Evolutionary conservation across 2,797 vertebrate genomes (phyloP).

Genomic region (Martes flavigula): DNA sequence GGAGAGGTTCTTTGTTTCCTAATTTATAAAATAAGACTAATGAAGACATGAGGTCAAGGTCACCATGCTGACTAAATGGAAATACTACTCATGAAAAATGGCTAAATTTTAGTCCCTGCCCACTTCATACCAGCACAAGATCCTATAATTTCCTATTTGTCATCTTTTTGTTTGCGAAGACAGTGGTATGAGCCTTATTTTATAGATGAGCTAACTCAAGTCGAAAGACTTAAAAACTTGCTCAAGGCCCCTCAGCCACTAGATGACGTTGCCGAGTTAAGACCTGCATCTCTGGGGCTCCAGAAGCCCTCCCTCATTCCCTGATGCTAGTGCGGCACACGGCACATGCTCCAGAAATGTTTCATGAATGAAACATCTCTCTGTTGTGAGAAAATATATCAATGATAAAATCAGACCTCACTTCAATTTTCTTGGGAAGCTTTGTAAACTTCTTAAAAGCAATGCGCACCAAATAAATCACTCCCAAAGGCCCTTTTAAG

Average conservation of each 20-base stretch:
- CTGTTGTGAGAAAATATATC: not conserved
- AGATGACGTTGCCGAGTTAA: not conserved
- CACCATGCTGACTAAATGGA: not conserved
- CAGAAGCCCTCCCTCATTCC: not conserved
- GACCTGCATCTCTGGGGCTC: too few species aligned
- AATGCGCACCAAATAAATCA: not conserved
- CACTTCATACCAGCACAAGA: not conserved
- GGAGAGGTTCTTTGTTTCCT: not conserved
- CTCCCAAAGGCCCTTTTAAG: not conserved
- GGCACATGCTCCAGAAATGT: not conserved
- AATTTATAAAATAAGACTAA: not conserved
- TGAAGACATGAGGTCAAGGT: not conserved
- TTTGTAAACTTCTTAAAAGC: not conserved
- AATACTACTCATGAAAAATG: not conserved
- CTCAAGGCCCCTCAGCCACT: not conserved
- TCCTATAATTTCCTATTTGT: not conserved
- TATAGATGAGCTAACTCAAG: not conserved
- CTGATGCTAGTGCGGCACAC: accelerated
- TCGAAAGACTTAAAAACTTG: not conserved
- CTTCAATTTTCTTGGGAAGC: not conserved
- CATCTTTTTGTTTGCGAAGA: not conserved
- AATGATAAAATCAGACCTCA: not conserved
- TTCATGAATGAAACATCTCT: not conserved
- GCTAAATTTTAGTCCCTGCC: not conserved
- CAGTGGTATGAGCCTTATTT: not conserved